Base-by-base conservation (phyloP, 35 echinoderm and acorn worm species). In the Amphiura filiformis region DNA sequence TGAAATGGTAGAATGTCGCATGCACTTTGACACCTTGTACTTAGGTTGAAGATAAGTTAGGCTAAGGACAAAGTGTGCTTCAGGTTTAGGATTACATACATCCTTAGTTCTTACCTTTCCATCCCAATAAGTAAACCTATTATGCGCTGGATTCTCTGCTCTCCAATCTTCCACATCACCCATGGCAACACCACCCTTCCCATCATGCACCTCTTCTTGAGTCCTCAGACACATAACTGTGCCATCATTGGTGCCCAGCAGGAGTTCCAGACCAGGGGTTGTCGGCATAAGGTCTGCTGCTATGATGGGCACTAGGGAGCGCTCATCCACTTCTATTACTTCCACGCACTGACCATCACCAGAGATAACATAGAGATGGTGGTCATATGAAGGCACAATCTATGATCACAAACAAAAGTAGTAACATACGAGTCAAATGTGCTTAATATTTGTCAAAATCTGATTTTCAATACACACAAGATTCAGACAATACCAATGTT, bases 191-290 rank as follows among this genome's bases (percentile, higher is more conserved):
- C 28, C 13, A 47, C 30, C 39, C 13, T 41, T 39, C 36, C 3
- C 65, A n/a, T 34, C 23, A 57, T 81, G 44, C 1, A 30, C n/a
- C 31, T 83, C 39, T 39, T 38, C 13, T 14, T 31, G 75, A 12
- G 23, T 38, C 38, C 41, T 83, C 14, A 90, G 65, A 37, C 81
- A 90, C 75, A 94, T 65, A 31, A 94, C 14, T 23, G 87, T 94
- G 37, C 92, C 92, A 86, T 94, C 87, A 37, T 41, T 75, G 26
- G 82, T 94, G 39, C 87, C 87, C 38, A 89, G 20, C 41, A 94
- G 39, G 18, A 94, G 82, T 56, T 94, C 92, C 38, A 89, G 57
- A 39, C 84, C 87, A 44, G 92, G 77, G 28, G 47, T 85, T 15
- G 18, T 65, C 4, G 87, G 82, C 37, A 89, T 38, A 11, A 94